Percentiles rank a stretch among this genome's conserved stretches.
Conservation (phyloP, 2,888 invertebrate genomes). For the Sericinus montela region DNA sequence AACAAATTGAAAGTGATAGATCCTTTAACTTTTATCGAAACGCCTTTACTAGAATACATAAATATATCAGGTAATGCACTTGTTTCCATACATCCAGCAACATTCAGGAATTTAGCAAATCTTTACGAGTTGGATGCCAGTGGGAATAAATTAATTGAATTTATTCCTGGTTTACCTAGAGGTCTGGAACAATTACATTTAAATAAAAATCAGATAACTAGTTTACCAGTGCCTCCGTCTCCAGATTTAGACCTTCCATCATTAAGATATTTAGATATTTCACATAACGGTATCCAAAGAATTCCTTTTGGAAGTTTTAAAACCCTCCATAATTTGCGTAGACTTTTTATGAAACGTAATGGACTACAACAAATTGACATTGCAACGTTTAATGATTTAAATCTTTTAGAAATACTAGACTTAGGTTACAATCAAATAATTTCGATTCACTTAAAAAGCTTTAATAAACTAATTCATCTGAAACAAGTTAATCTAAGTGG, state of each 20-base stretch:
- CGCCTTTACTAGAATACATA: slow-evolving; percentile 86
- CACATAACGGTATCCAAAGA: slow-evolving; percentile 85
- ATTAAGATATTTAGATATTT: slow-evolving; percentile 86
- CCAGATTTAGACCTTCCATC: slow-evolving; percentile 86
- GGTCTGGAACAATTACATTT: slow-evolving; percentile 87
- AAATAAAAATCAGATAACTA: slow-evolving; percentile 84
- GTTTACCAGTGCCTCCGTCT: slow-evolving; percentile 81
- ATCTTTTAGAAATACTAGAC: slow-evolving; percentile 85
- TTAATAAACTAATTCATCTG: slow-evolving; percentile 81
- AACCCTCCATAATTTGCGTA: slow-evolving; percentile 82
- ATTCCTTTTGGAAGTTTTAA: slow-evolving; percentile 83
- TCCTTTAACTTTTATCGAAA: slow-evolving; percentile 85
- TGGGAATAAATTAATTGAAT: slow-evolving; percentile 84
- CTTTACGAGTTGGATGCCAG: slow-evolving; percentile 90
- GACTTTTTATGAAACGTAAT: slow-evolving; percentile 86
- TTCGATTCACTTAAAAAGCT: slow-evolving; percentile 82
- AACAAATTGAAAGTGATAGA: slow-evolving; percentile 86
- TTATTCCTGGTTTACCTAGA: slow-evolving; percentile 88
- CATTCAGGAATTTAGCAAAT: slow-evolving; percentile 85
- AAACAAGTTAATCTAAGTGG: slow-evolving; percentile 86
- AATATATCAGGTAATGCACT: slow-evolving; percentile 89
- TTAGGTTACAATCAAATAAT: slow-evolving; percentile 86
- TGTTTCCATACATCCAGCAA: slow-evolving; percentile 84
- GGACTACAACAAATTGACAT: slow-evolving; percentile 84
- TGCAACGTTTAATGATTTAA: slow-evolving; percentile 83